phyloP scores from a whole-genome alignment of 2,113 vertebrate species.

The Myiopsitta monachus region DNA sequence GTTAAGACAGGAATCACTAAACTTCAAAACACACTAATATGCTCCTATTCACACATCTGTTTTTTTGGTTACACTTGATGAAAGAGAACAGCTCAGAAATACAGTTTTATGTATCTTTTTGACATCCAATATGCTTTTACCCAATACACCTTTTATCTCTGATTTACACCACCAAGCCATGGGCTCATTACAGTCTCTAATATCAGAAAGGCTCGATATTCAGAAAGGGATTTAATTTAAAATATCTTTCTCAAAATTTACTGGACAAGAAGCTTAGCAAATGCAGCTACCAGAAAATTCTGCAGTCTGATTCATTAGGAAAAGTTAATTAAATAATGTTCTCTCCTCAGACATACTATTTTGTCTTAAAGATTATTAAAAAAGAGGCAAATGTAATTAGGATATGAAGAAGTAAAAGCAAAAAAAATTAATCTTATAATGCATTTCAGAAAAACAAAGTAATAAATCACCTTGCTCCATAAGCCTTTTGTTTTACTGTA shows the following conservation, averaged over 20 bases:
- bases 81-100: neutral
- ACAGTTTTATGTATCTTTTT: neutral
- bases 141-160: neutral
- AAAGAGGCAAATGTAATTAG: conserved; percentile 16
- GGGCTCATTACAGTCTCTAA: neutral
- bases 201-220: neutral
- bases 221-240: neutral
- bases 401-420: neutral
- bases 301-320: conserved; percentile 22
- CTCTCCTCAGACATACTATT: neutral
- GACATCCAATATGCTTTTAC: neutral
- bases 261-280: neutral
- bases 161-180: neutral
- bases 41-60: neutral
- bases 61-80: neutral
- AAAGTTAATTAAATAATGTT: conserved; percentile 73
- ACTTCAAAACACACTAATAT: neutral
- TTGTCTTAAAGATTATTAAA: conserved; percentile 1
- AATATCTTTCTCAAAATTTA: neutral
- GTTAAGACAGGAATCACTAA: neutral
- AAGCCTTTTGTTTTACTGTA: neutral
- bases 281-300: neutral
- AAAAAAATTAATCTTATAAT: neutral
- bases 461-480: neutral
- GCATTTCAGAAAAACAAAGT: neutral